Percentiles rank a stretch among this genome's conserved stretches.
These are phyloP conservation scores for Chrysolina oricalcia DNA, from an alignment of 2,888 invertebrate species.

Conservation along the genomic window DNA sequence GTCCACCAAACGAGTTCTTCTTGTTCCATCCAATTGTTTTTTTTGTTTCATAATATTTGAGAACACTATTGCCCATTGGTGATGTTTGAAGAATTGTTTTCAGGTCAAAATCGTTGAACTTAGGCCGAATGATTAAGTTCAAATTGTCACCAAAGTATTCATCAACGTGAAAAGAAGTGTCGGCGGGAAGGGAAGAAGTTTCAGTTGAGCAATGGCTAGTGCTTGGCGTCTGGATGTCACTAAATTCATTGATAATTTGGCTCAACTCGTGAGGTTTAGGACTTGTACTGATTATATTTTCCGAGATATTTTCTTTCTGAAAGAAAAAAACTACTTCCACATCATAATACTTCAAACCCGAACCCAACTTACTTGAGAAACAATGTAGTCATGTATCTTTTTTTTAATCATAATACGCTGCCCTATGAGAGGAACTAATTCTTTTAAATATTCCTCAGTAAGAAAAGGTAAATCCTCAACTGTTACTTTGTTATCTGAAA, in stretches of 20 bases:
- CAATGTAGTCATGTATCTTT: conserved; percentile 23
- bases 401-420: conserved; percentile 24
- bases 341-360: conserved; percentile 23
- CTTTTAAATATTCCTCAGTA: conserved; percentile 21
- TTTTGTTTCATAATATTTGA: conserved; percentile 27
- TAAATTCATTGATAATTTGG: conserved; percentile 15
- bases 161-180: conserved; percentile 27
- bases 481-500: conserved; percentile 27
- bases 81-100: conserved; percentile 30
- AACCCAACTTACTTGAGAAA: conserved; percentile 25
- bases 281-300: not conserved
- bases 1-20: conserved; percentile 24
- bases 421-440: conserved; percentile 24
- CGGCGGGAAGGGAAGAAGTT: conserved; percentile 17
- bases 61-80: conserved; percentile 27
- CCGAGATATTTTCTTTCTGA: conserved; percentile 7
- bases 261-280: conserved; percentile 5
- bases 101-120: conserved; percentile 30
- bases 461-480: conserved; percentile 28
- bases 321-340: conserved; percentile 14
- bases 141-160: conserved; percentile 30
- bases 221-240: conserved; percentile 28
- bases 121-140: conserved; percentile 18
- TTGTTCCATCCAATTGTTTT: conserved; percentile 26
- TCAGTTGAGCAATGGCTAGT: conserved; percentile 28